These are phyloP conservation scores for Etia nguti DNA, from an alignment of 2,113 vertebrate genomes.

Conservation along the genomic window DNA sequence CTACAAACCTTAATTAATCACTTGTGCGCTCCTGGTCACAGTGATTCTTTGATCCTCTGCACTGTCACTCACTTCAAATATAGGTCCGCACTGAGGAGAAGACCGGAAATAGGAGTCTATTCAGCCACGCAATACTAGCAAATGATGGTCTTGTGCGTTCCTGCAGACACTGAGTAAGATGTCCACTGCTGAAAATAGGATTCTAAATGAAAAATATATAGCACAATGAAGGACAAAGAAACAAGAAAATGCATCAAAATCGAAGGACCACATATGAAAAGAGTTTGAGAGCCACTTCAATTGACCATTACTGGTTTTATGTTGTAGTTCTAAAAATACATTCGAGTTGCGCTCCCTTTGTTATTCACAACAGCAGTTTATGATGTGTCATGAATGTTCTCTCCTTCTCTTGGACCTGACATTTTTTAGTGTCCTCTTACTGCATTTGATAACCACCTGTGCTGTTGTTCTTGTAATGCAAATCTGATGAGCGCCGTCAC, in stretches of 20 bases:
- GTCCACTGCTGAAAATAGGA: not conserved
- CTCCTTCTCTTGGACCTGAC: not conserved
- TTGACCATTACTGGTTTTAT: not conserved
- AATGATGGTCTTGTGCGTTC: not conserved
- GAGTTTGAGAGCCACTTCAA: not conserved
- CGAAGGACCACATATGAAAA: not conserved
- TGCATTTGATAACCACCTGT: not conserved
- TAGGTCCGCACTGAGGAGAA: slow-evolving; percentile 2
- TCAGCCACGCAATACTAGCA: not conserved
- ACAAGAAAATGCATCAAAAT: not conserved
- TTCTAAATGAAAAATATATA: not conserved
- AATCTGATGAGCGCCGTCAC: not conserved
- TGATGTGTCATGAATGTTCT: not conserved
- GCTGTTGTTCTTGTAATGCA: not conserved
- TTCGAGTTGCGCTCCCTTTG: accelerated
- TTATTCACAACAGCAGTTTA: not conserved
- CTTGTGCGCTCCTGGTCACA: not conserved
- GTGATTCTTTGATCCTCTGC: not conserved
- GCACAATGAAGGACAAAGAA: not conserved
- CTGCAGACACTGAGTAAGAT: not conserved
- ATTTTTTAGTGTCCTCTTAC: not conserved
- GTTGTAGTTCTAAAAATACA: not conserved
- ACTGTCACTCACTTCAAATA: not conserved
- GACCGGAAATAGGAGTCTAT: slow-evolving; percentile 13
- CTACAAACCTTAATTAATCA: slow-evolving; percentile 18